Base-by-base conservation (phyloP, 2,113 vertebrate genomes). In the Mustela lutreola region DNA sequence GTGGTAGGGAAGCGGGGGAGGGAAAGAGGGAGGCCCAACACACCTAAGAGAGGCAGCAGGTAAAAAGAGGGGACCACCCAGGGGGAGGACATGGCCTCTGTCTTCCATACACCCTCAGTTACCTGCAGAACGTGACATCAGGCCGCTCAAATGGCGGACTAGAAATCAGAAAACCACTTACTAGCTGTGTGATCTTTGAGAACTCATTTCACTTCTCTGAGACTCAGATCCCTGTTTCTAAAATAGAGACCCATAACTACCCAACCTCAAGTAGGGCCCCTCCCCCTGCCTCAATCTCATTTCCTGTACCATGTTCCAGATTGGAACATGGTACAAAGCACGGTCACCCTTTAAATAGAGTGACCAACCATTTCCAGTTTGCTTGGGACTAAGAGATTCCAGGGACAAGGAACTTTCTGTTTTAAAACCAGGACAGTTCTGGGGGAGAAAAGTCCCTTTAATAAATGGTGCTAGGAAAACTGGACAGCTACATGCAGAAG, bases 11-110 rank as follows among this genome's bases (percentile, higher is more conserved):
- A 19, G 19, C 4, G 11, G 24, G 9, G 1, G 26, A 24, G 50
- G 26, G 16, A 9, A n/a, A 39, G 80, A 18, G 0, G 14, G 67
- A 21, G 4, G 12, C 2, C 3, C 11, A 22, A 6, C 10, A 21
- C 24, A 9, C 4, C 45, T n/a, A 22, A 19, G 76, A 48, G 18
- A 65, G 63, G 31, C 18, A 7, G 42, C 28, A 5, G 75, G 8
- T 63, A 39, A 83, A 39, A 83, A 12, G 56, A 58, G 4, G n/a
- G n/a, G 6, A 26, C 21, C 28, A 0, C 50, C 58, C 14, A 24
- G 85, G 19, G 76, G 58, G 56, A 26, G 6, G 42, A 76, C n/a
- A 26, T 11, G 21, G 26, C n/a, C n/a, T 36, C n/a, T 58, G 48
- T 62, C 62, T 28, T 24, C 70, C 53, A 36, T 50, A 5, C 4